A percentile compares a stretch with the other conserved stretches of the same genome.
Conservation (phyloP, 2,113 vertebrate genomes). For the Cololabis saira region DNA sequence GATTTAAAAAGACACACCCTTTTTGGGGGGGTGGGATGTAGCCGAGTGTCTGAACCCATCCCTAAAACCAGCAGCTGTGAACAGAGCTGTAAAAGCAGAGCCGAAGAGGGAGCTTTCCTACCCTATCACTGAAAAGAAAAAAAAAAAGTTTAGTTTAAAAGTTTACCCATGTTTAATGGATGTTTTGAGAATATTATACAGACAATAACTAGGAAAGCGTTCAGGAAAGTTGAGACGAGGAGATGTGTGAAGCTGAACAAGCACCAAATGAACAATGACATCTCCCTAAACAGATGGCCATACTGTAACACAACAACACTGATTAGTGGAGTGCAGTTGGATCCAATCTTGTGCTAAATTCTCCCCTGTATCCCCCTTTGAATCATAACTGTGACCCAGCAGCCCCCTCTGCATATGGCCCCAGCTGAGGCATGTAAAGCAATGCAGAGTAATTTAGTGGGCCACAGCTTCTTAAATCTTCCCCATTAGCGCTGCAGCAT, state of each 20-base stretch:
- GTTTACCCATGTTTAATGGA: not conserved
- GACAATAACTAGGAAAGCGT: constrained; percentile 16
- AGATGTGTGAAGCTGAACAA: constrained; percentile 32
- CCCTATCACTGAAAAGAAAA: no score
- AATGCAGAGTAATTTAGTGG: constrained; percentile 56
- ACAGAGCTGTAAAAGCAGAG: no score
- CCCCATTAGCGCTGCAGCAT: constrained; percentile 64
- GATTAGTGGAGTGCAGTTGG: constrained; percentile 44
- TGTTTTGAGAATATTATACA: not conserved
- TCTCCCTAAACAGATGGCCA: constrained; percentile 60
- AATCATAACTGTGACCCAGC: constrained; percentile 55
- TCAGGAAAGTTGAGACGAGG: constrained; percentile 6
- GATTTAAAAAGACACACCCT: no score
- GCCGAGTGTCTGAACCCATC: no score
- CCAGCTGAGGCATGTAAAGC: constrained; percentile 46
- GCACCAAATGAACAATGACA: constrained; percentile 54
- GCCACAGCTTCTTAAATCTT: constrained; percentile 55
- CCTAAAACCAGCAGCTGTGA: no score
- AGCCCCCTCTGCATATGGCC: constrained; percentile 54
- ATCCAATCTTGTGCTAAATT: constrained; percentile 38
- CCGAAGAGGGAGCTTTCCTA: no score
- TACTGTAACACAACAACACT: constrained; percentile 52
- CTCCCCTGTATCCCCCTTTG: constrained; percentile 54
- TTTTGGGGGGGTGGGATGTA: no score
- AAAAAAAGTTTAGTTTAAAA: not conserved